Conservation (phyloP, 2,797 vertebrate species). For the Falco berigora region DNA sequence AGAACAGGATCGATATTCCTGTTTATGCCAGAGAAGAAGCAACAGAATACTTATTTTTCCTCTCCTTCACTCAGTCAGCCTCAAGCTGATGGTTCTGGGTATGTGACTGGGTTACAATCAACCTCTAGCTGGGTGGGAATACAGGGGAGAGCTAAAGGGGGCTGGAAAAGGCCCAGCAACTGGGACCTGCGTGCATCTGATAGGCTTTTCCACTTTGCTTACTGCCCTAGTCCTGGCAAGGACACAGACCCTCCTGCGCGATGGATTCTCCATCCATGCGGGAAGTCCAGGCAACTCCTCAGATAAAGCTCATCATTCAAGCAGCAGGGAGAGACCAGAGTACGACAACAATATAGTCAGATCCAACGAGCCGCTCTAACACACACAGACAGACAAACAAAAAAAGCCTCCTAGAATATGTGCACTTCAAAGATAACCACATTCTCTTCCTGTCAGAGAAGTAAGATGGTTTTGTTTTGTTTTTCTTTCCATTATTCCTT, state of each 20-base stretch:
- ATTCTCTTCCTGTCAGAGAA: constrained; percentile 68
- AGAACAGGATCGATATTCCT: constrained; percentile 49
- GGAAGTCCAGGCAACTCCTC: constrained; percentile 55
- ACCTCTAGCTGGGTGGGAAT: constrained; percentile 44
- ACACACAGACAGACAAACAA: constrained; percentile 56
- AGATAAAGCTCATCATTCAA: constrained; percentile 66
- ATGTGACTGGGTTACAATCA: constrained; percentile 10
- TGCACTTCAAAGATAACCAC: constrained; percentile 66
- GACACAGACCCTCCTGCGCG: constrained; percentile 20
- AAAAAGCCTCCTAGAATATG: constrained; percentile 67
- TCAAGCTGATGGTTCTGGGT: constrained; percentile 47
- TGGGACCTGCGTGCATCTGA: neutral
- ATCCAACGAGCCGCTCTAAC: constrained; percentile 53
- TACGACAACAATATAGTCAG: constrained; percentile 46
- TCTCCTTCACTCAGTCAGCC: constrained; percentile 65
- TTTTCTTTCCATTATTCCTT: constrained; percentile 48
- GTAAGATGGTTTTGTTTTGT: neutral
- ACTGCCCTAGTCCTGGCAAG: constrained; percentile 53
- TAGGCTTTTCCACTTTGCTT: constrained; percentile 21
- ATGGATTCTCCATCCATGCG: neutral
- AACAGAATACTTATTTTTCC: constrained; percentile 49
- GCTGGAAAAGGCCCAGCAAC: constrained; percentile 2
- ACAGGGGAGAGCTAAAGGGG: constrained; percentile 12
- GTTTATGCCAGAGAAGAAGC: constrained; percentile 59
- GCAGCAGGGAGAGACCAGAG: constrained; percentile 65